Percentiles rank a stretch among this genome's conserved stretches.
Conservation (phyloP, 2,113 vertebrate genomes). For the Murina feae region DNA sequence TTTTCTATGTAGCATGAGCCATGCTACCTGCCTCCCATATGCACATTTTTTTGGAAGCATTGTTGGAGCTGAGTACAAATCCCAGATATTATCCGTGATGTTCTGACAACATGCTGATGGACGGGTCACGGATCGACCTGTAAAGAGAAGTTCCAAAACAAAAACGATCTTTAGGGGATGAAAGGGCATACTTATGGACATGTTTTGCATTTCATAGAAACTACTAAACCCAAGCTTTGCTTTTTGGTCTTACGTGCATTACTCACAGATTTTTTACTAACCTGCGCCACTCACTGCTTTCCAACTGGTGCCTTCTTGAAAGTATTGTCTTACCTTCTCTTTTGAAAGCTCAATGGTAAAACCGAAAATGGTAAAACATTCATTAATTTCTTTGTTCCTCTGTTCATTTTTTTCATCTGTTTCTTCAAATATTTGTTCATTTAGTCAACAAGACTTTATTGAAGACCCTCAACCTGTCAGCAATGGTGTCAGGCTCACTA, state of each 20-base stretch:
- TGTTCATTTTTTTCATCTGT: background rate
- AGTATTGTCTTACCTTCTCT: background rate
- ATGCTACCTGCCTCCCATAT: too few relatives aligned
- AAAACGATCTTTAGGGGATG: background rate
- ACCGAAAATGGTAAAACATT: background rate
- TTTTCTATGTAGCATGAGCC: background rate
- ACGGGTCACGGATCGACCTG: rapidly evolving
- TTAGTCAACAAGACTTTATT: background rate
- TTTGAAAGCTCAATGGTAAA: background rate
- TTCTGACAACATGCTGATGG: rapidly evolving
- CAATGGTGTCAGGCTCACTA: background rate
- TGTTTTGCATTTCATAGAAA: background rate
- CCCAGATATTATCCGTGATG: background rate
- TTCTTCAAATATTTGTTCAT: background rate
- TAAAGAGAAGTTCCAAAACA: background rate
- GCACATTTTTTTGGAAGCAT: background rate
- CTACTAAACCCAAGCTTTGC: background rate
- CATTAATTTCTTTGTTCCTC: background rate
- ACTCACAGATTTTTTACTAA: background rate
- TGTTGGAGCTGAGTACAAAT: background rate
- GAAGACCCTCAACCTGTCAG: background rate
- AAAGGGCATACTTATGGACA: background rate
- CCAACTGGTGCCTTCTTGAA: background rate
- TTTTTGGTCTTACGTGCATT: background rate
- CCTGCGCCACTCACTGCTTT: background rate